Evolutionary conservation across 1,140 invertebrate genomes (phyloP), one percentile per base, ranked within the genome.

Genomic region (Cydia pomonella): DNA sequence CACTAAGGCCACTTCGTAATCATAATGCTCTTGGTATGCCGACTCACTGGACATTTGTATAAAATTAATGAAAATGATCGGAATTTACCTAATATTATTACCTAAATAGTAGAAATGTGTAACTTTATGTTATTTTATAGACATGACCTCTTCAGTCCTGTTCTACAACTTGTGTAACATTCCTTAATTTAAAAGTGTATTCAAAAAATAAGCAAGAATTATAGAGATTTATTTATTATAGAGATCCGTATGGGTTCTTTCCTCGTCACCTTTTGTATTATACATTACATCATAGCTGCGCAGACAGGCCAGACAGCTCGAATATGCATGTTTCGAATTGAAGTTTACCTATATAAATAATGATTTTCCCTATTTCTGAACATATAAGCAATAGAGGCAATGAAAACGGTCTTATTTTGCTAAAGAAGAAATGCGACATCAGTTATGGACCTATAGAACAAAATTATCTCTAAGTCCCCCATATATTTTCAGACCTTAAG

Each of bases 81-180:
- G 9, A 59, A 23, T 18, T 23, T 23, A 23, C 53, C 9, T 50
- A 47, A n/a, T n/a, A n/a, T n/a, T 16, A 38, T 1, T 27, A 44
- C 41, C 6, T 59, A n/a, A n/a, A n/a, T n/a, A 3, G n/a, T 59
- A 59, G n/a, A 50, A 59, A 59, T 13, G 50, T 9, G 50, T 18
- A n/a, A 53, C 50, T 18, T 53, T 53, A 21, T 53, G 3, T 9
- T 53, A 53, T 53, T 21, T 18, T 16, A 44, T 44, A 53, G n/a
- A 18, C 50, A 9, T 16, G 50, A 53, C 16, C 53, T 23, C 2
- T 12, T 3, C 18, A 23, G 53, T 21, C 53, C n/a, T 59, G 21
- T 59, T 59, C 21, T 59, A 59, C 53, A 59, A 59, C 18, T 59
- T 59, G 18, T 23, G 21, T 23, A 59, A 59, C 53, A 59, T 59